Percentiles rank a stretch among this genome's conserved stretches.
These are phyloP conservation scores for Arremon brunneinucha DNA, from an alignment of 2,797 vertebrate genomes.

Conservation along the genomic window DNA sequence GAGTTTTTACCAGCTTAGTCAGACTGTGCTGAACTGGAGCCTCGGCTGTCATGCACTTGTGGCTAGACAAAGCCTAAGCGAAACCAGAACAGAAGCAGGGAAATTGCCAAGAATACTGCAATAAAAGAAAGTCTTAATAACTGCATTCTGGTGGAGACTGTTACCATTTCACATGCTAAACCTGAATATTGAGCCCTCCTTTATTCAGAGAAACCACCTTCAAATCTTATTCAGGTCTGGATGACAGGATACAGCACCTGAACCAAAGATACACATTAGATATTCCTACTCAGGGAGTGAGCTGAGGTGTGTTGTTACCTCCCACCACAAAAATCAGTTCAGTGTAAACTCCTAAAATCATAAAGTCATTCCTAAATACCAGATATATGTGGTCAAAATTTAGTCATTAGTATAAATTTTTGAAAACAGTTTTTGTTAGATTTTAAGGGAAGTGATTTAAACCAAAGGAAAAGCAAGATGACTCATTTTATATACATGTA, in stretches of 20 bases:
- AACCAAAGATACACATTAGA: background rate
- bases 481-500: background rate
- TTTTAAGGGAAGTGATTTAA: background rate
- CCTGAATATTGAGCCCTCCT: background rate
- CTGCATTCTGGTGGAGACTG: conserved; percentile 1
- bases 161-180: background rate
- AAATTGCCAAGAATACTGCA: conserved; percentile 26
- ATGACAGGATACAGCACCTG: background rate
- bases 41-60: conserved; percentile 19
- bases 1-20: conserved; percentile 34
- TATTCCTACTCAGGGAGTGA: background rate
- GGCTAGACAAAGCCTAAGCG: conserved; percentile 54
- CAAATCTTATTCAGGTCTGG: background rate
- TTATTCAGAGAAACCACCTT: background rate
- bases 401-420: background rate
- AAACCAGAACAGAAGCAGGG: conserved; percentile 58
- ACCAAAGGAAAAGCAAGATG: background rate
- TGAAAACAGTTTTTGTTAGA: background rate
- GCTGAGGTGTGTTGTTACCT: background rate
- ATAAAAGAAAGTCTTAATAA: conserved; percentile 38
- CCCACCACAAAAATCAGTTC: background rate
- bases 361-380: background rate
- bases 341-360: background rate
- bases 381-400: background rate
- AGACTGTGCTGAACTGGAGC: conserved; percentile 15